Evolutionary conservation across 2,113 vertebrate species (phyloP), one percentile per base, ranked within the genome.

Genomic region (Phyllopteryx taeniolatus): DNA sequence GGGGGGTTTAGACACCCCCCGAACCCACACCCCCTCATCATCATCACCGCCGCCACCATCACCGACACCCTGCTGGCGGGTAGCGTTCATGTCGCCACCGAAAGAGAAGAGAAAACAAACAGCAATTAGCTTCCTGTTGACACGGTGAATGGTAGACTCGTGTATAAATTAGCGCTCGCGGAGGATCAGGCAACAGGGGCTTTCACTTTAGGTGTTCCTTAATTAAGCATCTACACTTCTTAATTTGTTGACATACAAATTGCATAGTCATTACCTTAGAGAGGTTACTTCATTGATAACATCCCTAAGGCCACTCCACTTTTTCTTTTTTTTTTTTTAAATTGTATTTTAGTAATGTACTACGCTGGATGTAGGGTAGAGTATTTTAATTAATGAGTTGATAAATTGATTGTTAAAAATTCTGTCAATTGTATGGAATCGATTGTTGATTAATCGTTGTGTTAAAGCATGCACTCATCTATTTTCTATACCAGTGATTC

Each of bases 51-150:
- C 2, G 2, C 31, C 12, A n/a, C 67, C 72, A 73, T 42, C 42
- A 65, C 42, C 13, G 39, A 69, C 70, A 39, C 77, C 72, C 70
- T 76, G 79, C 82, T 82, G 68, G 62, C 70, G 73, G 80, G 67
- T 56, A 67, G 53, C 20, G 47, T 70, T 83, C 53, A 70, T 31
- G 39, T 79, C 65, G 43, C 43, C 61, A 27, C 14, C 22, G 70
- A 72, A 78, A 64, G 65, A 70, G 73, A 20, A 72, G 75, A 14
- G 31, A 73, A 85, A 89, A 83, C 82, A 90, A 90, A 89, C 83
- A 87, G 77, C 82, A 87, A 90, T 90, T 91, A 89, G 85, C 79
- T 79, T 85, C 85, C 80, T 83, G 82, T 84, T 83, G 88, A 87
- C 78, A 83, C 49, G 65, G 75, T 77, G 73, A 82, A 85, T 78